Evolutionary conservation across 2,113 vertebrate genomes (phyloP).

Genomic region (Lepisosteus oculatus): DNA sequence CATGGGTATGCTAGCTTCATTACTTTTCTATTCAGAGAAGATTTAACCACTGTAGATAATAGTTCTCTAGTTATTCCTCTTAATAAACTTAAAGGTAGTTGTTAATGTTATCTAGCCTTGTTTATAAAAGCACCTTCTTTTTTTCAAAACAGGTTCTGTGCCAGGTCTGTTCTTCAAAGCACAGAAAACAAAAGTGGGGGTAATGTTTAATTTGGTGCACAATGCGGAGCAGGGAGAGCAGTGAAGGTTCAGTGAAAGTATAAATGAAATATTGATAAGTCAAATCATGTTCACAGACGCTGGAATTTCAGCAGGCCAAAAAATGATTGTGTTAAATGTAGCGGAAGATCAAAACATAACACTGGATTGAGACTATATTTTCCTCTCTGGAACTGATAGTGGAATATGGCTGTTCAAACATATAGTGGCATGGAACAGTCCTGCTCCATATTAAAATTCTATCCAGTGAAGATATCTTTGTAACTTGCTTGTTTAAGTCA

Average conservation of each 20-base stretch:
- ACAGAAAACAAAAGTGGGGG: too few species aligned
- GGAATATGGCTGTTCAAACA: conserved; percentile 23
- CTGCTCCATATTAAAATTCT: conserved; percentile 36
- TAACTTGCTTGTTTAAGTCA: conserved; percentile 27
- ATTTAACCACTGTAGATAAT: too few species aligned
- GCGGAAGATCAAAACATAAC: conserved; percentile 13
- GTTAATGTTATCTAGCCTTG: too few species aligned
- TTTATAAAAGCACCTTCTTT: too few species aligned
- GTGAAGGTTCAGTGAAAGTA: conserved; percentile 10
- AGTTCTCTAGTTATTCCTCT: too few species aligned
- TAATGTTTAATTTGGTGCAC: too few species aligned
- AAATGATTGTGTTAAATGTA: not conserved
- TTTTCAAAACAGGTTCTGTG: too few species aligned
- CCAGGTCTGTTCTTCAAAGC: too few species aligned
- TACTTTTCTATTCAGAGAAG: too few species aligned
- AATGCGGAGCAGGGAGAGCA: not conserved
- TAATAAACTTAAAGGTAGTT: too few species aligned
- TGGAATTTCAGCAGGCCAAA: conserved; percentile 2
- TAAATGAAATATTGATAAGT: conserved; percentile 29
- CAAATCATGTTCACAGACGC: not conserved
- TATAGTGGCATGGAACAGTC: not conserved
- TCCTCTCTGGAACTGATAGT: conserved; percentile 14
- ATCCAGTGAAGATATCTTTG: conserved; percentile 36
- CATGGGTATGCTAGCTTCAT: too few species aligned
- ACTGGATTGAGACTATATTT: conserved; percentile 12